A percentile compares a stretch with the other conserved stretches of the same genome.
These are phyloP conservation scores for Lathamus discolor DNA, from an alignment of 2,113 vertebrate species.

Conservation along the genomic window DNA sequence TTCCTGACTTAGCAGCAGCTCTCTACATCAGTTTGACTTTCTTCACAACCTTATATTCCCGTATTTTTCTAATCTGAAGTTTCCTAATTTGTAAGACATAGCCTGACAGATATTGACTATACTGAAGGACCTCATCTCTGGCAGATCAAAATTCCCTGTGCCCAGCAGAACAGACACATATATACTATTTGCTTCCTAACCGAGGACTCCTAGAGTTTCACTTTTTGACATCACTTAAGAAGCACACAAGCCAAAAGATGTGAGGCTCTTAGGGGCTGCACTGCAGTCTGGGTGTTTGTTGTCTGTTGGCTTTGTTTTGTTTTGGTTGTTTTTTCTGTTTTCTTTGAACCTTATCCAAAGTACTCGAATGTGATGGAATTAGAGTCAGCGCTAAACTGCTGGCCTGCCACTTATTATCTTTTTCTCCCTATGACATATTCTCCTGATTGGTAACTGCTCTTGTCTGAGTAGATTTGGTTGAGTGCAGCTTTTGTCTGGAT, in stretches of 20 bases:
- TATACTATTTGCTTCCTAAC: not conserved
- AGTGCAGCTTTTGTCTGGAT: not conserved
- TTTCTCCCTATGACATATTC: not conserved
- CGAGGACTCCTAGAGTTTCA: not conserved
- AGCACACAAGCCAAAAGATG: not conserved
- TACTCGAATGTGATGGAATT: not conserved
- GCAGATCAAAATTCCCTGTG: not conserved
- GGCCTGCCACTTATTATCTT: not conserved
- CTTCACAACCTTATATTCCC: not conserved
- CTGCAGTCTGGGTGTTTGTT: not conserved
- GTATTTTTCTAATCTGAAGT: not conserved
- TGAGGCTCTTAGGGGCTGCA: not conserved
- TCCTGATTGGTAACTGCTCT: not conserved
- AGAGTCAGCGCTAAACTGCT: not conserved
- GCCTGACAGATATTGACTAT: not conserved
- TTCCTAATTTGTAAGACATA: not conserved
- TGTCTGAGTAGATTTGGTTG: not conserved
- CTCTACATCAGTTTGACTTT: not conserved
- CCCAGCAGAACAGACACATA: not conserved
- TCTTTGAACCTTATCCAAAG: not conserved
- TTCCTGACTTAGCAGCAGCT: not conserved
- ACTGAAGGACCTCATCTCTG: not conserved
- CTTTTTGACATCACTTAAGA: not conserved
- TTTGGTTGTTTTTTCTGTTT: not conserved
- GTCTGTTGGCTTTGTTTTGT: not conserved